A percentile compares a stretch with the other conserved stretches of the same genome.
phyloP scores from a whole-genome alignment of 1,140 invertebrate species.

The Apis florea region DNA sequence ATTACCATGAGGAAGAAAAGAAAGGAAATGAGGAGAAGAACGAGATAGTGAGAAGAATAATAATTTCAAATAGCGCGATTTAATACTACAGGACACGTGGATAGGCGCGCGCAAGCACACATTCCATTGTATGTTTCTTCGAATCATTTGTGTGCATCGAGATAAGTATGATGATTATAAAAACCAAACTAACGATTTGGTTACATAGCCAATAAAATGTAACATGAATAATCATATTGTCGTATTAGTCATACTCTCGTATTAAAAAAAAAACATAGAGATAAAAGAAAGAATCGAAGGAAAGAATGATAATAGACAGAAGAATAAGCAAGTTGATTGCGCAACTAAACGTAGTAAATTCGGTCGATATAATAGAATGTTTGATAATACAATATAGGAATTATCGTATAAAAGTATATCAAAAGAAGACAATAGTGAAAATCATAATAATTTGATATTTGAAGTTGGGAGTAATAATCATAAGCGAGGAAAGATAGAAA shows the following conservation, averaged over 20 bases:
- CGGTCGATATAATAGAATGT: neutral
- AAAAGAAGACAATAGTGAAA: no score
- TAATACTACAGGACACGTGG: constrained; percentile 26
- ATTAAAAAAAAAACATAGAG: neutral
- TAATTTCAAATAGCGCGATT: constrained; percentile 14
- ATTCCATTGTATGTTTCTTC: constrained; percentile 24
- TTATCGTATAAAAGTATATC: neutral
- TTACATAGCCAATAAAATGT: neutral
- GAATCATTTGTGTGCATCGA: constrained; percentile 32
- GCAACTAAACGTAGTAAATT: neutral
- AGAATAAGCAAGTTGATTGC: neutral
- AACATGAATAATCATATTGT: neutral
- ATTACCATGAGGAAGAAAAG: neutral
- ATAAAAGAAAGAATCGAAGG: no score
- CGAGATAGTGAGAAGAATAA: constrained; percentile 4
- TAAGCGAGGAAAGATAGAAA: neutral
- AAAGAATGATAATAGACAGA: neutral
- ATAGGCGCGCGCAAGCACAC: neutral
- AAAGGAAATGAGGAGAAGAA: neutral
- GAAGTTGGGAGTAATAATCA: neutral
- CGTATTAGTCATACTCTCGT: neutral
- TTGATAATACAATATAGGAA: neutral
- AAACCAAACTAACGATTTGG: constrained; percentile 10
- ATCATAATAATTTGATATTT: neutral
- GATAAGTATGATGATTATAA: neutral